phyloP scores from a whole-genome alignment of 2,888 invertebrate genomes.

The Amphipoea lucens region DNA sequence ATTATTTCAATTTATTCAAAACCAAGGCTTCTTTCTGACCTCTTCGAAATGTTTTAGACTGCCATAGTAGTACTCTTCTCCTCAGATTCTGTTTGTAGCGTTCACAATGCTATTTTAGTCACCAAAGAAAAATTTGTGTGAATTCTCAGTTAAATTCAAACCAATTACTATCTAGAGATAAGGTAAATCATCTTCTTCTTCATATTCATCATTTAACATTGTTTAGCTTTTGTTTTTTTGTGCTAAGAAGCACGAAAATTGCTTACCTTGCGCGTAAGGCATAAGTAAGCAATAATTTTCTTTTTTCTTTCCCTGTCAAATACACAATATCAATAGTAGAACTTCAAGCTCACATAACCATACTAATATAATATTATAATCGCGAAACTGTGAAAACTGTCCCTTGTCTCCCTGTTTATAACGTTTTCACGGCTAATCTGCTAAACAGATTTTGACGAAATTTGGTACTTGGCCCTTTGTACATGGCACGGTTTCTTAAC shows the following conservation, averaged over 20 bases:
- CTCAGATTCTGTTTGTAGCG: not conserved
- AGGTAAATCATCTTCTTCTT: too few species aligned
- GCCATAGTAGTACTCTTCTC: not conserved
- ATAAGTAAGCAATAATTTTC: not conserved
- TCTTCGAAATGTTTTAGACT: not conserved
- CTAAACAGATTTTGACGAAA: not conserved
- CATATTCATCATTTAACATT: not conserved
- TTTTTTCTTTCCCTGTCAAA: not conserved
- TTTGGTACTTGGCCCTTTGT: not conserved
- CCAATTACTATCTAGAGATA: not conserved
- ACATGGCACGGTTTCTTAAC: too few species aligned
- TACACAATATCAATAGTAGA: not conserved
- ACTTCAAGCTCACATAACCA: not conserved
- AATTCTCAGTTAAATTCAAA: conserved; percentile 5
- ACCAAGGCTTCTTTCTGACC: not conserved
- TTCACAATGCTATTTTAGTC: not conserved
- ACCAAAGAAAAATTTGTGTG: not conserved
- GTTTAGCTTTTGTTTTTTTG: not conserved
- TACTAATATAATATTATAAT: not conserved
- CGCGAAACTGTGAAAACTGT: not conserved
- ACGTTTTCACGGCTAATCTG: not conserved
- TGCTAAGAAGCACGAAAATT: not conserved
- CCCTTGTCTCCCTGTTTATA: not conserved
- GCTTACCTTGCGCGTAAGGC: not conserved
- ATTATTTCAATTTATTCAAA: not conserved